These are phyloP conservation scores for Cathartes aura DNA, from an alignment of 2,113 vertebrate genomes.

Conservation along the genomic window DNA sequence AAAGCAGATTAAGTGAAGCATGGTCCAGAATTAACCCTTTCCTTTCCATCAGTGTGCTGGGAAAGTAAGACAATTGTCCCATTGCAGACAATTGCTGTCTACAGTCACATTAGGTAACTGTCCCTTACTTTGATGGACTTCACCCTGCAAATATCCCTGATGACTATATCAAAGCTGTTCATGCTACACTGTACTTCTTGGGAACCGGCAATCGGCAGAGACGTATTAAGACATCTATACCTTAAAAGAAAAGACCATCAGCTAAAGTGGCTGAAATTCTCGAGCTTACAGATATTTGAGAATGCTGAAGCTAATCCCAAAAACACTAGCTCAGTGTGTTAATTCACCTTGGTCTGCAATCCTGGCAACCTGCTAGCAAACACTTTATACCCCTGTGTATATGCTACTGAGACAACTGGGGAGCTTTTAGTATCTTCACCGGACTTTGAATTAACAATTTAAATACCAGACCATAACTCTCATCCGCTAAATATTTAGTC, in stretches of 20 bases:
- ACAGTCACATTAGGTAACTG: neutral
- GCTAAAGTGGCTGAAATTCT: neutral
- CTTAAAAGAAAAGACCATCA: neutral
- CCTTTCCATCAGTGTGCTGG: neutral
- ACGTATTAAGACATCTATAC: neutral
- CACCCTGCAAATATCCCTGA: neutral
- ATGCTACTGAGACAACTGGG: neutral
- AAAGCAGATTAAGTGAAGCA: neutral
- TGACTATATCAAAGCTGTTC: neutral
- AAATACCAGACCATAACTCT: neutral
- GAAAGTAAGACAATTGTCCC: neutral
- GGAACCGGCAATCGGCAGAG: neutral
- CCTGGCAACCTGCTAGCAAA: neutral
- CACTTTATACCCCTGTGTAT: neutral
- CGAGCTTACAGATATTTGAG: neutral
- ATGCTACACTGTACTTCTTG: neutral
- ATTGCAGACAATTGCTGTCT: neutral
- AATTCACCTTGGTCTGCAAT: neutral
- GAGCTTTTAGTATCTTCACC: neutral
- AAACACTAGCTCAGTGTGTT: neutral
- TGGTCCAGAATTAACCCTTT: neutral
- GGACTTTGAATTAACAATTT: neutral
- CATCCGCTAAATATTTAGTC: neutral
- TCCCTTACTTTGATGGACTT: neutral
- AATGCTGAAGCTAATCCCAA: neutral